A percentile compares a stretch with the other conserved stretches of the same genome.
These are phyloP conservation scores for Acropora tenuis DNA, from an alignment of 64 coral and sea anemone genomes.

Conservation along the genomic window DNA sequence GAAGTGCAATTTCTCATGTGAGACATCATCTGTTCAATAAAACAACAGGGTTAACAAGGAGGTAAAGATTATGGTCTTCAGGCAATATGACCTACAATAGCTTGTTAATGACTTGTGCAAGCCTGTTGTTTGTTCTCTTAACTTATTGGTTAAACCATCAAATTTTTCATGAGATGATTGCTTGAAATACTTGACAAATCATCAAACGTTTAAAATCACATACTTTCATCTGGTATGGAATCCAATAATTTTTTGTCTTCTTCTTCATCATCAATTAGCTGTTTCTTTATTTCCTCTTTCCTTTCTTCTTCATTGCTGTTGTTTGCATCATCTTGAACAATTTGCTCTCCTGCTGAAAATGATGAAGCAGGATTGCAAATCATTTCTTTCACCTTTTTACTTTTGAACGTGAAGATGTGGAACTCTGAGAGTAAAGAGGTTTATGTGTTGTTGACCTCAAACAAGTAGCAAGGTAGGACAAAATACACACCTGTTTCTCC, in stretches of 20 bases:
- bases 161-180: no score
- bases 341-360: conserved; percentile 4
- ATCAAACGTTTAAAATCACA: neutral
- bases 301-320: neutral
- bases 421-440: no score
- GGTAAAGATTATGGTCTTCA: no score
- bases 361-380: no score
- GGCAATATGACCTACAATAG: no score
- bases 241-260: conserved; percentile 69
- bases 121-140: no score
- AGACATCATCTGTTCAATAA: neutral
- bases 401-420: neutral
- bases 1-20: neutral
- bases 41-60: no score
- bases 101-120: no score
- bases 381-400: neutral
- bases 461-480: no score
- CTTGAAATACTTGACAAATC: no score
- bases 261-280: conserved; percentile 29
- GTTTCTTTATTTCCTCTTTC: conserved; percentile 47
- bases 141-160: no score
- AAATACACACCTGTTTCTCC: neutral
- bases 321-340: neutral
- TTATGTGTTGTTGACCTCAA: no score
- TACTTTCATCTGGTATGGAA: conserved; percentile 78